These are phyloP conservation scores for Hydrozoanthus gracilis DNA, from an alignment of 92 coral and sea anemone species.

Conservation along the genomic window DNA sequence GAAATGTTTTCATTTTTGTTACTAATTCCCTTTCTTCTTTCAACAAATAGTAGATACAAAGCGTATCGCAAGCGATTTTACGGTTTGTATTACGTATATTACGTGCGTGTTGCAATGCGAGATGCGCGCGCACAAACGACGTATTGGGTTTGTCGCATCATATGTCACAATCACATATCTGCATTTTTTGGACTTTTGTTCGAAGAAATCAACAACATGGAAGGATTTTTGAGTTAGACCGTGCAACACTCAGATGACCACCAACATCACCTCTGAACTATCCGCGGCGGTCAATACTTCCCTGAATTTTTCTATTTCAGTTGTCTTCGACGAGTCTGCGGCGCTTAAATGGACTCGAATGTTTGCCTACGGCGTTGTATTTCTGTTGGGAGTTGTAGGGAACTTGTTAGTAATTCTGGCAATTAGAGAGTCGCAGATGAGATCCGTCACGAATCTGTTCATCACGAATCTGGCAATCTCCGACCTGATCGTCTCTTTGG, in stretches of 20 bases:
- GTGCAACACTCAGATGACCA: not conserved
- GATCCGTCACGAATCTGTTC: slow-evolving; percentile 73
- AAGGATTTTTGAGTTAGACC: not conserved
- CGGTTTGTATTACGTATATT: too few relatives aligned
- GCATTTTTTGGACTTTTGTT: not conserved
- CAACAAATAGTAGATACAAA: too few relatives aligned
- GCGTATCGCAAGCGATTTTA: too few relatives aligned
- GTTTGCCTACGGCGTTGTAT: slow-evolving; percentile 61
- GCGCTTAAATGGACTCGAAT: slow-evolving; percentile 51
- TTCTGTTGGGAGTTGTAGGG: slow-evolving; percentile 67
- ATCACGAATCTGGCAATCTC: slow-evolving; percentile 78
- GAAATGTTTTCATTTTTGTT: too few relatives aligned
- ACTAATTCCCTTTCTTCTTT: too few relatives aligned
- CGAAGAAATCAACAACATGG: not conserved
- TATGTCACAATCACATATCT: not conserved
- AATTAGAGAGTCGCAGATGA: slow-evolving; percentile 73
- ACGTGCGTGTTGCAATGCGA: too few relatives aligned
- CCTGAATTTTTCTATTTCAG: slow-evolving; percentile 4
- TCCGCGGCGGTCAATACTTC: not conserved
- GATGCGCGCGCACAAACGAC: slow-evolving; percentile 34
- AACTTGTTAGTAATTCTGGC: slow-evolving; percentile 75
- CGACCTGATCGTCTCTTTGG: slow-evolving; percentile 71
- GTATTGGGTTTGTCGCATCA: slow-evolving; percentile 27
- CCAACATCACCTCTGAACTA: not conserved
- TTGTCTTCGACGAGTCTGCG: slow-evolving; percentile 14